These are phyloP conservation scores for Terebella lapidaria DNA, from an alignment of 2,888 invertebrate species.

Conservation along the genomic window DNA sequence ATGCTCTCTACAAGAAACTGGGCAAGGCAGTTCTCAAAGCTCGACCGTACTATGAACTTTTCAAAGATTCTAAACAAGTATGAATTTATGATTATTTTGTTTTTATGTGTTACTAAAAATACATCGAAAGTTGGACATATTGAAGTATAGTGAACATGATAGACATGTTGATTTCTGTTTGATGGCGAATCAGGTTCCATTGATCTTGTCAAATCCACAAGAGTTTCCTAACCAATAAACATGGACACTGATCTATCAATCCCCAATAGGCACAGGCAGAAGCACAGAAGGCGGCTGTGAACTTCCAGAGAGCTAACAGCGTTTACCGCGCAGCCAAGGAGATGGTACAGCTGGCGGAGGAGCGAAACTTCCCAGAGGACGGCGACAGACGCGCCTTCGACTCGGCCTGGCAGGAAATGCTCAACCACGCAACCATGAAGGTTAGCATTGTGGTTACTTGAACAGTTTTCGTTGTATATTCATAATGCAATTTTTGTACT, in stretches of 20 bases:
- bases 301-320: conserved; percentile 86
- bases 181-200: no score
- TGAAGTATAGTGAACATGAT: no score
- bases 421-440: conserved; percentile 84
- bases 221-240: no score
- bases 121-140: no score
- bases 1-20: conserved; percentile 73
- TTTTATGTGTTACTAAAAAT: no score
- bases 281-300: conserved; percentile 83
- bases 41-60: conserved; percentile 82
- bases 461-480: no score
- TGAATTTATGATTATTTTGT: no score
- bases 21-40: conserved; percentile 84
- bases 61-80: conserved; percentile 67
- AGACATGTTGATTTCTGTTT: no score
- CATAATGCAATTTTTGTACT: no score
- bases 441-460: conserved; percentile 32
- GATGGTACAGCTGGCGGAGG: conserved; percentile 86
- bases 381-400: conserved; percentile 72
- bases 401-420: conserved; percentile 94
- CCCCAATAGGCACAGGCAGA: conserved; percentile 74
- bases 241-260: no score
- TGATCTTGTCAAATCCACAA: no score
- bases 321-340: conserved; percentile 88
- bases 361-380: conserved; percentile 60